Base-by-base conservation (phyloP, 2,797 vertebrate genomes). In the Oreortyx pictus region DNA sequence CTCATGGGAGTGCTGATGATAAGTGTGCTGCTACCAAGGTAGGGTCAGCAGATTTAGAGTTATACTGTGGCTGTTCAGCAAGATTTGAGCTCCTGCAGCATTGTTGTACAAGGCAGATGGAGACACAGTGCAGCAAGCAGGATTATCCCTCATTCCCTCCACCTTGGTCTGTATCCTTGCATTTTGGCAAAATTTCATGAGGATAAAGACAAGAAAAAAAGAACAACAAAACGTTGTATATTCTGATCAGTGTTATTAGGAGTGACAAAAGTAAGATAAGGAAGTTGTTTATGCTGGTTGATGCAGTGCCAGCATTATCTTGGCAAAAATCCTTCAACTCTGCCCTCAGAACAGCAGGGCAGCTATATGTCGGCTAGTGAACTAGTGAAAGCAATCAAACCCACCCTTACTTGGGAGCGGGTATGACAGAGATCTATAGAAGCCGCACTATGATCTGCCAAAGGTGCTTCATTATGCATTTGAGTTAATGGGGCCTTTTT, bases 391-490 rank as follows among this genome's bases (percentile, higher is more conserved):
- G 15, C 64, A 93, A 54, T 37, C 33, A 83, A 82, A 56, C 17
- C 25, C 33, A 74, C 16, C 49, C 39, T 71, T 61, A 6, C 15
- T 52, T 27, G 11, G 39, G 29, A 74, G 17, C 15, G 81, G 46
- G 75, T 33, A 35, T 27, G 61, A 31, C 39, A 81, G 76, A 65
- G 16, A 73, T 8, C 64, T 76, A 27, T 27, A 76, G 47, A 33
- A 74, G 9, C 9, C 10, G 57, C 57, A 35, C 0, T 0, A 0
- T 64, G 5, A 27, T 54, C 39, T 82, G 19, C 43, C 67, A 31
- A 87, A 88, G 39, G n/a, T 50, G 35, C 54, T 78, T 52, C 3
- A 0, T 46, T n/a, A 13, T 14, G 35, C 14, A 37, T 35, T 2
- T 72, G 25, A 5, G 19, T 44, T 59, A 75, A 37, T 7, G 31